Evolutionary conservation across 2,113 vertebrate genomes (phyloP).

Genomic region (Dicentrarchus labrax): DNA sequence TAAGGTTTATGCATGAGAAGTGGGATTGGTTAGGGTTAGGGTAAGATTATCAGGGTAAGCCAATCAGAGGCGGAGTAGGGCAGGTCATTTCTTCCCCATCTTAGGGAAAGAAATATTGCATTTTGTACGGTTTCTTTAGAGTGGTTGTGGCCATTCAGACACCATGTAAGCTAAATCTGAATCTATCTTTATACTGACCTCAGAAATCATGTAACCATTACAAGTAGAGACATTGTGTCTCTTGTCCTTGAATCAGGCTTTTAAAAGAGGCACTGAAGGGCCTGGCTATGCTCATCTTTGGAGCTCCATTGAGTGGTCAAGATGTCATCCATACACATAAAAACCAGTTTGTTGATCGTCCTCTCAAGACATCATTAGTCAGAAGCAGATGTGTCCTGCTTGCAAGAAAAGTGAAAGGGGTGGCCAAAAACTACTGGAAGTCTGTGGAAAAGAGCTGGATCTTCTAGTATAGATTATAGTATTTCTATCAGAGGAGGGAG

Average conservation of each 20-base stretch:
- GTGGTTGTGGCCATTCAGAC: background rate
- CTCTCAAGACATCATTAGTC: background rate
- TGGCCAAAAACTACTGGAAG: background rate
- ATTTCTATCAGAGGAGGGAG: background rate
- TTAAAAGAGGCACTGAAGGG: background rate
- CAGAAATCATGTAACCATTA: background rate
- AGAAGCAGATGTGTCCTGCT: background rate
- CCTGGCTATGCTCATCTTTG: background rate
- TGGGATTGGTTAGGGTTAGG: too few relatives aligned
- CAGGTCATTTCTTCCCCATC: too few relatives aligned
- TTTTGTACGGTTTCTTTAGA: background rate
- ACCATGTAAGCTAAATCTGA: background rate
- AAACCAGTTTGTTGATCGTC: background rate
- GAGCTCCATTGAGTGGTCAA: background rate
- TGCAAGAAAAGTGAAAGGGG: background rate
- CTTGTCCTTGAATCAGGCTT: background rate
- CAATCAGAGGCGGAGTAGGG: too few relatives aligned
- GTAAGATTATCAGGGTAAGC: too few relatives aligned
- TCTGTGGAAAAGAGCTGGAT: background rate
- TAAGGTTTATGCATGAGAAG: too few relatives aligned
- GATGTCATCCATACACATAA: background rate
- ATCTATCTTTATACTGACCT: background rate
- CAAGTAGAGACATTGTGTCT: background rate
- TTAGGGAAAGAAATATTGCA: too few relatives aligned
- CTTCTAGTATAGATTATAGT: background rate